These are phyloP conservation scores for Chrysolophus pictus DNA, from an alignment of 2,797 vertebrate species.

Conservation along the genomic window DNA sequence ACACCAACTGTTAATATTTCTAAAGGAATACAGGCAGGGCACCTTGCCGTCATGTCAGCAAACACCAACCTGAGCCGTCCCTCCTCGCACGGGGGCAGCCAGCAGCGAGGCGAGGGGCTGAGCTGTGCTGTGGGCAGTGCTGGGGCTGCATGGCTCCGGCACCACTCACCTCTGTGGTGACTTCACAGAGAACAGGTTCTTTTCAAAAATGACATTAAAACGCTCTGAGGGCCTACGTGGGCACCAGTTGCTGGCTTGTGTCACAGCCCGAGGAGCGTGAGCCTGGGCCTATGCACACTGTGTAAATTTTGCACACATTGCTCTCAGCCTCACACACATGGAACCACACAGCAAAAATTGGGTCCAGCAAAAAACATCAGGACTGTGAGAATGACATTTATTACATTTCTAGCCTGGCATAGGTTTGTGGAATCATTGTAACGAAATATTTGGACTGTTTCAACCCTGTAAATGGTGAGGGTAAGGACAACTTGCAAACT, in stretches of 20 bases:
- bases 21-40: accelerated
- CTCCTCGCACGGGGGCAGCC: neutral
- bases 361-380: neutral
- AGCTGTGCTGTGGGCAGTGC: neutral
- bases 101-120: no score
- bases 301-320: neutral
- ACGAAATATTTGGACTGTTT: slow-evolving; percentile 33
- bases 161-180: neutral
- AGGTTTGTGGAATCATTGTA: neutral
- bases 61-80: neutral
- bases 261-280: neutral
- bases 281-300: neutral
- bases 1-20: neutral
- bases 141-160: neutral
- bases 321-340: neutral
- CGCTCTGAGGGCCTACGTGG: neutral
- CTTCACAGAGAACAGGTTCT: neutral
- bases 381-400: neutral
- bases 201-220: neutral
- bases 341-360: neutral
- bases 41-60: neutral
- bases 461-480: slow-evolving; percentile 51
- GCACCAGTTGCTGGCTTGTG: neutral
- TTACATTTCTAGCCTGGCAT: slow-evolving; percentile 1
- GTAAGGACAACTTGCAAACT: slow-evolving; percentile 40